phyloP scores from a whole-genome alignment of 1,140 invertebrate genomes.

The Drosophila pachea region DNA sequence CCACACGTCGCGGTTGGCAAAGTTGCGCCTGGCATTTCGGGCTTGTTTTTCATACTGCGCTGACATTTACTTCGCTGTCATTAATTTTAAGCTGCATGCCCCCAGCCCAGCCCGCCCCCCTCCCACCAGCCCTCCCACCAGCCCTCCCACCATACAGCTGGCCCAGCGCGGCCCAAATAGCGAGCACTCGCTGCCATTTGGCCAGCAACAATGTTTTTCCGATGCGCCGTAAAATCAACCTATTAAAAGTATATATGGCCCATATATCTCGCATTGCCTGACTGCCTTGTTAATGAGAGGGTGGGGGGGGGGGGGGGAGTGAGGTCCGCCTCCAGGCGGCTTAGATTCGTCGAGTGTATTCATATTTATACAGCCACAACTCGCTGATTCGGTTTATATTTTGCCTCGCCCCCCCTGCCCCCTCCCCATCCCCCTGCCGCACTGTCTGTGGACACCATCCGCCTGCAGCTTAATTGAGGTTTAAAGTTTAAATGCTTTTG shows the following conservation, averaged over 20 bases:
- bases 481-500: not conserved
- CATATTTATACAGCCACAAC: not conserved
- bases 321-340: not conserved
- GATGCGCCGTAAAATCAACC: slow-evolving; percentile 6
- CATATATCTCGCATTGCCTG: not conserved
- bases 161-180: slow-evolving; percentile 5
- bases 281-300: not conserved
- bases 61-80: slow-evolving; percentile 71
- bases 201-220: slow-evolving; percentile 7
- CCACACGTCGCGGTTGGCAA: slow-evolving; percentile 63
- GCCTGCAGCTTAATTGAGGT: not conserved
- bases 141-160: too few species aligned
- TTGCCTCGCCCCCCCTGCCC: not conserved
- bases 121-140: too few species aligned
- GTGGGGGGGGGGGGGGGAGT: too few species aligned
- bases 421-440: not conserved
- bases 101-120: slow-evolving; percentile 16
- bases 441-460: too few species aligned
- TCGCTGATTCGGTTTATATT: not conserved
- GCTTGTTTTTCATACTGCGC: slow-evolving; percentile 67
- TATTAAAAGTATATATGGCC: not conserved
- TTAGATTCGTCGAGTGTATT: not conserved
- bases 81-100: slow-evolving; percentile 72
- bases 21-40: slow-evolving; percentile 54
- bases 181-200: slow-evolving; percentile 9